A percentile compares a stretch with the other conserved stretches of the same genome.
These are phyloP conservation scores for Amiota minor DNA, from an alignment of 2,888 invertebrate genomes.

Conservation along the genomic window DNA sequence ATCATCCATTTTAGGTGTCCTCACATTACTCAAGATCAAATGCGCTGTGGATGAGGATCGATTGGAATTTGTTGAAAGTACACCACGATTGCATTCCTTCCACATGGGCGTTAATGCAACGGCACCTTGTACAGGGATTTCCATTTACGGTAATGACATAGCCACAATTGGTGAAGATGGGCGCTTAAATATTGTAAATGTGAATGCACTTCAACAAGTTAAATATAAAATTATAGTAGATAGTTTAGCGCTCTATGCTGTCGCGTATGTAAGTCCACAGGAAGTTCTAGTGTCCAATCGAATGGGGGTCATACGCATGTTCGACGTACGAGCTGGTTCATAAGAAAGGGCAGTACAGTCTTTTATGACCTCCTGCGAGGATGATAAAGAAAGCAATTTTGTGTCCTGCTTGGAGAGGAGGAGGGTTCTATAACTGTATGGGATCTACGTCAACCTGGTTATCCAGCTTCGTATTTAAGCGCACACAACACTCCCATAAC, in stretches of 20 bases:
- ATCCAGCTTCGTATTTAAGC: slow-evolving; percentile 86
- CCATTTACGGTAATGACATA: slow-evolving; percentile 84
- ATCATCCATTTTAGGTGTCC: slow-evolving; percentile 76
- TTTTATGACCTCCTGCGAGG: slow-evolving; percentile 84
- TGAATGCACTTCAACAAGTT: slow-evolving; percentile 74
- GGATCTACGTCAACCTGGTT: slow-evolving; percentile 89
- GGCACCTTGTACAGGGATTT: slow-evolving; percentile 85
- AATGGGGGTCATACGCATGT: slow-evolving; percentile 92
- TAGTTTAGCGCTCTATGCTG: slow-evolving; percentile 85
- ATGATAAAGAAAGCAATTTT: slow-evolving; percentile 75
- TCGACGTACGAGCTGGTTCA: slow-evolving; percentile 83
- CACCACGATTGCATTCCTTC: slow-evolving; percentile 81
- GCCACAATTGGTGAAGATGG: slow-evolving; percentile 92
- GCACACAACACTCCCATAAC: slow-evolving; percentile 84
- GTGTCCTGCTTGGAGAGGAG: slow-evolving; percentile 86
- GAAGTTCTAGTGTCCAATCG: slow-evolving; percentile 86
- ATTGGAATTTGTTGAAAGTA: slow-evolving; percentile 77
- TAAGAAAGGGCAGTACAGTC: slow-evolving; percentile 76
- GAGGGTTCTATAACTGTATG: slow-evolving; percentile 91
- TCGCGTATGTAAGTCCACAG: slow-evolving; percentile 82
- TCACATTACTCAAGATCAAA: slow-evolving; percentile 79
- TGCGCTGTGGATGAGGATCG: slow-evolving; percentile 77
- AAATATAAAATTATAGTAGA: slow-evolving; percentile 78
- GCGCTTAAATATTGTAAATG: slow-evolving; percentile 75
- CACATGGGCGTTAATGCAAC: slow-evolving; percentile 71